Evolutionary conservation across 2,113 vertebrate species (phyloP).

Genomic region (Todiramphus saurophagus): DNA sequence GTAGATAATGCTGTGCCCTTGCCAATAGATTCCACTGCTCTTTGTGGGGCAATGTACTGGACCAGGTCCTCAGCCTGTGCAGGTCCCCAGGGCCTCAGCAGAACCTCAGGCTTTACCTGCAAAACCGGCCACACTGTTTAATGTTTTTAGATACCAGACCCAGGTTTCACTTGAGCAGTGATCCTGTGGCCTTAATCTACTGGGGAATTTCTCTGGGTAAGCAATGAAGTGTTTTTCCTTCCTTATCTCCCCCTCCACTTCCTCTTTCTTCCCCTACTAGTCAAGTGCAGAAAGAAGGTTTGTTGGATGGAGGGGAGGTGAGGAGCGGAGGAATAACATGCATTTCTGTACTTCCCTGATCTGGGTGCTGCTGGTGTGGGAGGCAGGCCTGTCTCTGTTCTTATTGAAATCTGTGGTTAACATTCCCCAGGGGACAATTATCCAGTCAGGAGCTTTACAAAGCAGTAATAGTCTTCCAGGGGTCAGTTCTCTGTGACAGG

Average conservation of each 20-base stretch:
- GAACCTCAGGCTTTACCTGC: neutral
- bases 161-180: neutral
- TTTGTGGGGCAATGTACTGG: neutral
- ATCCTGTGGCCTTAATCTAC: neutral
- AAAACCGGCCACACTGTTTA: fast-evolving
- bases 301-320: neutral
- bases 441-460: neutral
- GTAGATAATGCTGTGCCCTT: neutral
- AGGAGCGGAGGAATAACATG: neutral
- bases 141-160: neutral
- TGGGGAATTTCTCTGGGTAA: neutral
- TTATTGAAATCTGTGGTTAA: neutral
- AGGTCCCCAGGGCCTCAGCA: neutral
- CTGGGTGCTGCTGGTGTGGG: neutral
- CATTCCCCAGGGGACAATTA: neutral
- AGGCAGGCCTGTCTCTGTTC: neutral
- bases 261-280: neutral
- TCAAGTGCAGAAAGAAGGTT: neutral
- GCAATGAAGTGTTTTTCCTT: neutral
- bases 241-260: neutral
- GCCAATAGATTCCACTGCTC: neutral
- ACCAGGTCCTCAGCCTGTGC: neutral
- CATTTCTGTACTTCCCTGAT: neutral
- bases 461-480: neutral
- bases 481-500: neutral